Evolutionary conservation across 2,888 invertebrate species (phyloP), one percentile per base, ranked within the genome.

Genomic region (Parasteatoda lunata): DNA sequence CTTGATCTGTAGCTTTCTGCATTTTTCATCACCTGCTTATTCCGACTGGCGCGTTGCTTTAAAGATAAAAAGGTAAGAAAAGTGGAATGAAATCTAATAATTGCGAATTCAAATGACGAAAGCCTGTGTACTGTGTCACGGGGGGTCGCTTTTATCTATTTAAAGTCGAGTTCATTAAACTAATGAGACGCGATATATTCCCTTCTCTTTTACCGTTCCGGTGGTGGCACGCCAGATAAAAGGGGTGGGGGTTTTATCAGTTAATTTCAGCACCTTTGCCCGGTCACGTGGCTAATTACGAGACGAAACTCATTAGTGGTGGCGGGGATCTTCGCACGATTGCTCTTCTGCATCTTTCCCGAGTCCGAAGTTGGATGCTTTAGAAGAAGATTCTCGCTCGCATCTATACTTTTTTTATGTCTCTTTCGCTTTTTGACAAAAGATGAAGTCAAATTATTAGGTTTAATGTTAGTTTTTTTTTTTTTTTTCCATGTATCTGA

Each of bases 161-260:
- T 75, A 84, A 84, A 84, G 78, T 78, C 84, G 84, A 75, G 84
- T 84, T 84, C 84, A 84, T 84, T 84, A 84, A 52, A 75, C 84
- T 84, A 84, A 84, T 84, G 84, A 84, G 84, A 84, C n/a, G 77
- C 59, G 68, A 66, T 49, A 30, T 30, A 30, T 30, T 30, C 30
- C 30, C 30, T 72, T 52, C 73, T 80, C 77, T 30, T 52, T 49
- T 15, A 11, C 71, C 66, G 77, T 80, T 80, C 72, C 80, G 66
- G 80, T 82, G 76, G 80, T 82, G 76, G 76, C 82, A 70, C 70
- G 68, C 65, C 77, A 77, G 83, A 84, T 84, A 84, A 84, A 69
- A 84, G 83, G 83, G 51, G 49, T 69, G 68, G 72, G 80, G 81
- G 69, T 77, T 77, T 84, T 84, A 84, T 84, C 83, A 84, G 83